These are phyloP conservation scores for Heliothis peltigera DNA, from an alignment of 2,888 invertebrate species.

Conservation along the genomic window DNA sequence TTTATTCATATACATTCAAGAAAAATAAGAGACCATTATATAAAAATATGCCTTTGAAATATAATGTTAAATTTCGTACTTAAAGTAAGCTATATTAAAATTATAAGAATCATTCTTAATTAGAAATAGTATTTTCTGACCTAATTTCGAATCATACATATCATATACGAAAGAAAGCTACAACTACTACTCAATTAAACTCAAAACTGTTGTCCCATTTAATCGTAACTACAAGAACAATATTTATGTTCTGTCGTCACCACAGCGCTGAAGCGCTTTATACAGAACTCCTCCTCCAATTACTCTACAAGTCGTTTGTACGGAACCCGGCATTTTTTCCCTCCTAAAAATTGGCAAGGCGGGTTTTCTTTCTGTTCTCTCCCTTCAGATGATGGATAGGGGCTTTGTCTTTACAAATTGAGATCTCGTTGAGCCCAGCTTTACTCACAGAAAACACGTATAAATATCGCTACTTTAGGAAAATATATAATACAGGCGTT, in stretches of 20 bases:
- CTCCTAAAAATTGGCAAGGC: constrained; percentile 48
- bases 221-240: not conserved
- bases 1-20: no score
- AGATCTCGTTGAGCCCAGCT: constrained; percentile 68
- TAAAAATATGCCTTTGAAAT: no score
- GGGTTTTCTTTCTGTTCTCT: constrained; percentile 52
- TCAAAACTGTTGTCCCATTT: no score
- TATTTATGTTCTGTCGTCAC: not conserved
- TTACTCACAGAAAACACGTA: constrained; percentile 63
- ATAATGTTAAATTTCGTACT: no score
- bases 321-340: constrained; percentile 52
- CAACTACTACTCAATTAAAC: not conserved
- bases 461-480: constrained; percentile 64
- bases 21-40: no score
- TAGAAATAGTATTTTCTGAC: no score
- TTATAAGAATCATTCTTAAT: no score
- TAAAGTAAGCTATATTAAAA: no score
- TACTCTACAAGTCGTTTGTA: constrained; percentile 19
- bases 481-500: constrained; percentile 56
- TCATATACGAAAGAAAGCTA: no score
- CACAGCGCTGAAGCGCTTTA: not conserved
- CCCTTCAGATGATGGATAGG: constrained; percentile 72
- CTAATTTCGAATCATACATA: no score
- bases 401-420: constrained; percentile 79
- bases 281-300: not conserved